Base-by-base conservation (phyloP, 1,140 invertebrate species). In the Aleiodes sp. region DNA sequence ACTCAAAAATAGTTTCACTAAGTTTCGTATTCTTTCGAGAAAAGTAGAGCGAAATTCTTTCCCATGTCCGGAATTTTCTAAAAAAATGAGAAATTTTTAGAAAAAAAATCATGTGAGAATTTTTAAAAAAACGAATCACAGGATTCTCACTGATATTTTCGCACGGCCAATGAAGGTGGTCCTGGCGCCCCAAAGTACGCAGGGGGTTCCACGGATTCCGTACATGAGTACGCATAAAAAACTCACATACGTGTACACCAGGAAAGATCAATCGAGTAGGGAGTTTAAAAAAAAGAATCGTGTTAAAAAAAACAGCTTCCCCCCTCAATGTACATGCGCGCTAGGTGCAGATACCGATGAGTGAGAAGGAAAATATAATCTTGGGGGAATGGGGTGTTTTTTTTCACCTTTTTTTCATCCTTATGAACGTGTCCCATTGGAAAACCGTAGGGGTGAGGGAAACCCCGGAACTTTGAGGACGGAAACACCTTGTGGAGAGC, bases 61-160 rank as follows among this genome's bases (percentile, higher is more conserved):
- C 84, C 83, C 83, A 84, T 86, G 83, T 84, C 81, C 83, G 81
- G 79, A 83, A 81, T 84, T 80, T 81, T 80, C 83, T 84, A 82
- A 86, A 84, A 84, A 84, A 84, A 79, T 46, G n/a, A 56, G 26
- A 59, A 31, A n/a, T 10, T 1, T 6, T 29, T 31, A 3, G 9
- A 33, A 31, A 59, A 31, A 59, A 46, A 64, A 37, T 37, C 41
- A 70, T 7, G 12, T 35, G 60, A 56, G 39, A 60, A 62, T 26
- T 29, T 10, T 21, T 14, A 59, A 59, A 56, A 56, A 56, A 26
- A 2, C 1, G 31, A 33, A n/a, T 26, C n/a, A 8, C 24, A 10
- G 2, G 24, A 56, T 84, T 84, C 84, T 83, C 84, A 85, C 80
- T 80, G 73, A 41, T 21, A 74, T 73, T 84, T 84, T 85, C 83